These are phyloP conservation scores for Callimico goeldii DNA, from an alignment of 2,797 vertebrate species.

Conservation along the genomic window DNA sequence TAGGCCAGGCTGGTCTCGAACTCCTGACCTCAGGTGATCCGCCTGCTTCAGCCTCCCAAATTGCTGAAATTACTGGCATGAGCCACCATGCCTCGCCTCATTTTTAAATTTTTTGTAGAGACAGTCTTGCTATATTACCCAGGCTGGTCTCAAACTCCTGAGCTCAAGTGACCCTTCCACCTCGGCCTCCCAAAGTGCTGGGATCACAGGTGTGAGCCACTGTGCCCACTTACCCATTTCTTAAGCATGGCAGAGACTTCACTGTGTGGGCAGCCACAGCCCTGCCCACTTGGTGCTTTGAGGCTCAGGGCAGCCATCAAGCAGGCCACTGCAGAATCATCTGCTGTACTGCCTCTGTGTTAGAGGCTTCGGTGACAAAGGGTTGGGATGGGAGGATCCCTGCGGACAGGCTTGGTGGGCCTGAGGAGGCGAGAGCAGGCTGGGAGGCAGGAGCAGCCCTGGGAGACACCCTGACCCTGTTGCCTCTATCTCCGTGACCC, in stretches of 20 bases:
- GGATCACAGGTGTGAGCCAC: background rate
- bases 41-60: too few relatives aligned
- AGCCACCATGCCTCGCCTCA: too few relatives aligned
- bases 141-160: background rate
- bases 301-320: background rate
- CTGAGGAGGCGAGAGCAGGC: background rate
- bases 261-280: background rate
- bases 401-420: background rate
- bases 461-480: background rate
- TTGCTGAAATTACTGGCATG: too few relatives aligned
- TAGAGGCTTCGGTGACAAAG: background rate
- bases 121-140: too few relatives aligned
- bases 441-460: background rate
- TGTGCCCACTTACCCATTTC: background rate
- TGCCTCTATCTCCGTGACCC: background rate
- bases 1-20: too few relatives aligned
- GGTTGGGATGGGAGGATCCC: background rate
- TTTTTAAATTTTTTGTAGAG: too few relatives aligned
- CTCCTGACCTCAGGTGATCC: too few relatives aligned
- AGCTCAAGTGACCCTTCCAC: background rate
- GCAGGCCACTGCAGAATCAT: too few relatives aligned
- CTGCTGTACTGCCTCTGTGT: fast-evolving
- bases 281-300: fast-evolving
- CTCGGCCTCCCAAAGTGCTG: background rate
- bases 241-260: fast-evolving